phyloP scores from a whole-genome alignment of 2,113 vertebrate species.

The Tyto alba region DNA sequence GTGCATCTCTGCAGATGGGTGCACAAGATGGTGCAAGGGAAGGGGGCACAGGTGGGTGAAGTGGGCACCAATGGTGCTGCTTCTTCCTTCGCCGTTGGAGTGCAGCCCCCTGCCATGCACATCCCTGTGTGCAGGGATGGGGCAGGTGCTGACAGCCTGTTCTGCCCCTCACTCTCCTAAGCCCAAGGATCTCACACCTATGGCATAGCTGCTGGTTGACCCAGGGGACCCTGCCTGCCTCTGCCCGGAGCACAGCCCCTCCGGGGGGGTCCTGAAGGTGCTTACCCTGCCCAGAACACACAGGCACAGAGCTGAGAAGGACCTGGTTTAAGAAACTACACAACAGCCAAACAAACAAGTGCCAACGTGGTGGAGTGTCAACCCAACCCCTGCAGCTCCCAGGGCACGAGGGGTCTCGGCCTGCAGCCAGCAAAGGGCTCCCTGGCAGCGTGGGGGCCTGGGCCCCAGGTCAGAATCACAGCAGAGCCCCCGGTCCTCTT shows the following conservation, averaged over 20 bases:
- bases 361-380: constrained; percentile 40
- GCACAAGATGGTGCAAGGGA: background rate
- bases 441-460: background rate
- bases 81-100: background rate
- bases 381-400: background rate
- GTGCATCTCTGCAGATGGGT: background rate
- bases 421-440: background rate
- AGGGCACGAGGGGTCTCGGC: rapidly evolving
- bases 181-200: constrained; percentile 58
- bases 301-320: background rate
- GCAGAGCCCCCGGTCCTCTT: rapidly evolving
- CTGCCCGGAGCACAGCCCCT: rapidly evolving
- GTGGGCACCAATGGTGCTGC: rapidly evolving
- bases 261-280: rapidly evolving
- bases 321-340: constrained; percentile 51
- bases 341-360: background rate
- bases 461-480: background rate
- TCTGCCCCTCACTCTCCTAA: constrained; percentile 18
- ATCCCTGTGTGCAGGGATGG: background rate
- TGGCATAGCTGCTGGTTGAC: constrained; percentile 62
- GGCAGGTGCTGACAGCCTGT: background rate
- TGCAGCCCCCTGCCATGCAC: background rate
- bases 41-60: rapidly evolving
- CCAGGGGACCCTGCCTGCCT: background rate
- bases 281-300: background rate